Base-by-base conservation (phyloP, 64 coral and sea anemone genomes). In the Montipora sp. region DNA sequence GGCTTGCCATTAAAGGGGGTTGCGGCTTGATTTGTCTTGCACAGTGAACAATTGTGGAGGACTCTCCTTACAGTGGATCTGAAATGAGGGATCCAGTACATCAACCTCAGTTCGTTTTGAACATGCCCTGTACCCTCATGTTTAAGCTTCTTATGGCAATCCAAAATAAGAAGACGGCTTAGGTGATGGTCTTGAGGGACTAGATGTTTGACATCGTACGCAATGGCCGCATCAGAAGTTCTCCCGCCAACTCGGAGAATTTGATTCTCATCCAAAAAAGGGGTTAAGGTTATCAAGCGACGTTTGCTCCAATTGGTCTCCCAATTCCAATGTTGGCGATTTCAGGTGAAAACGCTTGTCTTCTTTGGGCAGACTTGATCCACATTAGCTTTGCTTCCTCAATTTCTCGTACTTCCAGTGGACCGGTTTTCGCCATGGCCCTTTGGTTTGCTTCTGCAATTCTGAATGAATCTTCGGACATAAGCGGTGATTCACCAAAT, bases 111-210 rank as follows among this genome's bases (percentile, higher is more conserved):
- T 20, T 23, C 16, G 8, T 48, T 70, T 8, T 51, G 27, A 49
- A 80, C 76, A 36, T 93, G 83, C 45, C 84, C 58, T 87, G 68
- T 79, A 36, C 82, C 57, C 22, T 55, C 75, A 72, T 93, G 83
- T 19, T 46, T 48, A 43, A 50, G 18, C 67, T 53, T 75, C 24
- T 88, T 22, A 50, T 84, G 90, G 5, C 43, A 19, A 73, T 91
- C 90, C 48, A 45, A 3, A 20, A 91, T 80, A 13, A 84, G 59
- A 13, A 91, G 79, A 11, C 15, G 36, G n/a, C 59, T 73, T 1
- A 91, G 27, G 2, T 67, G 59, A 63, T 82, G 67, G 51, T 59
- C 51, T 16, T 24, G 23, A 51, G 47, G 48, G 0, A 91, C 1
- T 23, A 18, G 90, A 24, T 91, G 90, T 53, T 73, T 51, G 45